Evolutionary conservation across 2,113 vertebrate species (phyloP).

Genomic region (Riparia riparia): DNA sequence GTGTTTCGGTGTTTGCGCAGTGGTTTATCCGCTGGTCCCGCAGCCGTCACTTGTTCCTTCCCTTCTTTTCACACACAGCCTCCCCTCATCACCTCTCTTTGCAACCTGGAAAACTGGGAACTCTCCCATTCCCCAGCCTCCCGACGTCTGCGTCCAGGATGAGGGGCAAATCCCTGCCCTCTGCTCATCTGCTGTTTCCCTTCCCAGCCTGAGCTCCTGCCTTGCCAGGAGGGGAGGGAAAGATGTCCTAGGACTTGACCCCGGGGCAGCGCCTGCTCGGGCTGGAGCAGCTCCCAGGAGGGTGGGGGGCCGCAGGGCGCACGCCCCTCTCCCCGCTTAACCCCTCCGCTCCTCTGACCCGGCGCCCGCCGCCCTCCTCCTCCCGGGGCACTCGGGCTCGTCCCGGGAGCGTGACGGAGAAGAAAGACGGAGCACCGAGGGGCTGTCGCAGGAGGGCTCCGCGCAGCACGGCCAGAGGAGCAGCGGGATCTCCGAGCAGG

Average conservation of each 20-base stretch:
- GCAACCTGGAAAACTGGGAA: not conserved
- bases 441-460: constrained; percentile 12
- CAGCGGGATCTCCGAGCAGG: constrained; percentile 43
- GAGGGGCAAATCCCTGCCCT: not conserved
- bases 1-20: not conserved
- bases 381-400: constrained; percentile 27
- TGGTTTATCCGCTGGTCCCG: not conserved
- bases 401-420: not conserved
- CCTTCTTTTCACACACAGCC: not conserved
- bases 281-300: constrained; percentile 52
- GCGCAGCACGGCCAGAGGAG: constrained; percentile 21
- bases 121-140: not conserved
- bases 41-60: not conserved
- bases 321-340: constrained; percentile 62
- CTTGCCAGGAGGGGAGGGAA: constrained; percentile 63
- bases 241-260: constrained; percentile 77
- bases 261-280: constrained; percentile 64
- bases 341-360: constrained; percentile 22
- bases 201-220: constrained; percentile 30
- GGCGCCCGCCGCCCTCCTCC: constrained; percentile 12
- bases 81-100: not conserved
- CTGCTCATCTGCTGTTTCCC: not conserved
- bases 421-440: constrained; percentile 22
- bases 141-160: not conserved
- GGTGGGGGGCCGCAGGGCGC: constrained; percentile 13